Conservation (phyloP, 2,113 vertebrate species). For the Tylochromis polylepis region DNA sequence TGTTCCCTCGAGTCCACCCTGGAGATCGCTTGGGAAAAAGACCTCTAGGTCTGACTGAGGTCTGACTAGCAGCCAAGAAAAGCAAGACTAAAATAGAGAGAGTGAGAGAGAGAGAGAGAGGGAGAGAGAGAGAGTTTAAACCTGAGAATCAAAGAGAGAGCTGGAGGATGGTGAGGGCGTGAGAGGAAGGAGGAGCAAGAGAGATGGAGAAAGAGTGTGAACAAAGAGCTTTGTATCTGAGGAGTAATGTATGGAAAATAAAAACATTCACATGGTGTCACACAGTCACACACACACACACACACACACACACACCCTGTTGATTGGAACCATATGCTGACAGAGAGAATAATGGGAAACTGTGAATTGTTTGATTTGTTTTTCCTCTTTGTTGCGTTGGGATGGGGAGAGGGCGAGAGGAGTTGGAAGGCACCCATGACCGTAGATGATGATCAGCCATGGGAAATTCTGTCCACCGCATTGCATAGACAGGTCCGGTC, state of each 20-base stretch:
- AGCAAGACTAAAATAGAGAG: conserved; percentile 92
- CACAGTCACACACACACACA: not conserved
- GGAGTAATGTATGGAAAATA: conserved; percentile 82
- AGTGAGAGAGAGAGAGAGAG: conserved; percentile 64
- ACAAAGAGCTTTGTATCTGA: conserved; percentile 87
- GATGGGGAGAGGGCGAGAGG: conserved; percentile 34
- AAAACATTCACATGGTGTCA: conserved; percentile 75
- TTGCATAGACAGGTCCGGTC: conserved; percentile 38
- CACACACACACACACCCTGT: conserved; percentile 9
- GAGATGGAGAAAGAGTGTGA: conserved; percentile 58
- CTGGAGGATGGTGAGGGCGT: conserved; percentile 48
- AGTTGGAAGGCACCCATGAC: conserved; percentile 53
- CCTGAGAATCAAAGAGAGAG: conserved; percentile 77
- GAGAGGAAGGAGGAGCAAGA: conserved; percentile 49
- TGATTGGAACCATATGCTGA: conserved; percentile 90
- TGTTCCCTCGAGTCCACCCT: conserved; percentile 65
- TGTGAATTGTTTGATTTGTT: conserved; percentile 76
- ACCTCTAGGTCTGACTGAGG: conserved; percentile 87
- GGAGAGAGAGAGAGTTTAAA: conserved; percentile 67
- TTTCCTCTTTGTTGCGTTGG: conserved; percentile 43
- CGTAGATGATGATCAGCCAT: conserved; percentile 61
- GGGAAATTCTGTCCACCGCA: conserved; percentile 54
- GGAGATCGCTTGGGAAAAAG: conserved; percentile 95
- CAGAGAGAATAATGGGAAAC: conserved; percentile 77
- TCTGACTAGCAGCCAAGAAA: conserved; percentile 86